Evolutionary conservation across 2,888 invertebrate genomes (phyloP), one percentile per base, ranked within the genome.

Genomic region (Pilophorus perplexus): DNA sequence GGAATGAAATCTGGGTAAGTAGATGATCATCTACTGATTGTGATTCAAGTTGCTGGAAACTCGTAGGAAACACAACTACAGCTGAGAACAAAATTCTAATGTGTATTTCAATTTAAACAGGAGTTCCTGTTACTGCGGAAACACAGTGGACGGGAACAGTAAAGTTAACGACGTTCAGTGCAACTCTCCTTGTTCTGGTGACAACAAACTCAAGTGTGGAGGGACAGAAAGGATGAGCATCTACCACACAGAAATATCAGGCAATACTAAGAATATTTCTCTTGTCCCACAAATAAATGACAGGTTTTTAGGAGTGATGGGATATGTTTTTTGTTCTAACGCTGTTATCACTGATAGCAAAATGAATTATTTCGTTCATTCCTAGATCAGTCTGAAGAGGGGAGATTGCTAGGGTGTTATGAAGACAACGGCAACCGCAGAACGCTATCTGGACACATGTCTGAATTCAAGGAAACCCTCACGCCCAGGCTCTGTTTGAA

Each of bases 331-430:
- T n/a, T n/a, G n/a, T n/a, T n/a, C n/a, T n/a, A n/a, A n/a, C n/a
- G n/a, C n/a, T n/a, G n/a, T n/a, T n/a, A n/a, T n/a, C n/a, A n/a
- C n/a, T n/a, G n/a, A n/a, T n/a, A n/a, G n/a, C n/a, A n/a, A n/a
- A n/a, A n/a, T n/a, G n/a, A n/a, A n/a, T n/a, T n/a, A n/a, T n/a
- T n/a, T n/a, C 33, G n/a, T 46, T 48, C 27, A 62, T 62, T 62
- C 55, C 14, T 42, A 71, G 71, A 71, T 67, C 44, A 66, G 60
- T 59, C 69, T 16, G 70, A 69, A 60, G 65, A 67, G 42, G 70
- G 68, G n/a, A 64, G 65, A 68, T 62, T 68, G 14, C 27, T 71
- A 2, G 71, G 71, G 1, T 71, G 71, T 40, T 71, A 64, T 59
- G 65, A 67, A 40, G 70, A 71, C 59, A 46, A 38, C 25, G 55